phyloP scores from a whole-genome alignment of 2,797 vertebrate species.

The Rhincodon typus region DNA sequence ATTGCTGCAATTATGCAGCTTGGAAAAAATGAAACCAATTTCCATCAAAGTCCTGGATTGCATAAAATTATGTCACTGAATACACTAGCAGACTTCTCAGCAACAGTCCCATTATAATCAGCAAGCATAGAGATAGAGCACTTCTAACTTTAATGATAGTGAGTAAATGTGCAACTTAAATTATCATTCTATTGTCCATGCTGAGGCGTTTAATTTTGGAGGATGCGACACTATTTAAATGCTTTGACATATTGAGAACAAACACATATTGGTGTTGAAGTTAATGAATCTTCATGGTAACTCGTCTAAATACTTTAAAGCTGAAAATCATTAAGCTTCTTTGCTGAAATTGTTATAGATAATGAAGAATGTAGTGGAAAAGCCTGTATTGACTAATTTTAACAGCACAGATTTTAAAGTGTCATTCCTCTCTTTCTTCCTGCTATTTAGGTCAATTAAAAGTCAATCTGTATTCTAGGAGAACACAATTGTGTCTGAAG shows the following conservation, averaged over 20 bases:
- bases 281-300: conserved; percentile 15
- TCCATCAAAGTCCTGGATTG: neutral
- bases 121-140: neutral
- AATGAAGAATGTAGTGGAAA: neutral
- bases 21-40: neutral
- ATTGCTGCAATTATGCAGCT: neutral
- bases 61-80: neutral
- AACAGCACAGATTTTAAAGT: neutral
- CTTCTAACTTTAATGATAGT: conserved; percentile 14
- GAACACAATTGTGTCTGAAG: neutral
- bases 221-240: conserved; percentile 8
- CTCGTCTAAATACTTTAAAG: neutral
- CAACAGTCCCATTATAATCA: neutral
- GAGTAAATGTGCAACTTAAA: conserved; percentile 7
- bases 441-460: neutral
- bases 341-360: neutral
- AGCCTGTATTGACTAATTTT: neutral
- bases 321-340: neutral
- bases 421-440: neutral
- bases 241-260: neutral
- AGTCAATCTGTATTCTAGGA: conserved; percentile 24
- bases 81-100: neutral
- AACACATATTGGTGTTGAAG: neutral
- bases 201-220: neutral
- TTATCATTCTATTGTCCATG: conserved; percentile 5